Evolutionary conservation across 2,888 invertebrate genomes (phyloP), one percentile per base, ranked within the genome.

Genomic region (Drosophila colorata): DNA sequence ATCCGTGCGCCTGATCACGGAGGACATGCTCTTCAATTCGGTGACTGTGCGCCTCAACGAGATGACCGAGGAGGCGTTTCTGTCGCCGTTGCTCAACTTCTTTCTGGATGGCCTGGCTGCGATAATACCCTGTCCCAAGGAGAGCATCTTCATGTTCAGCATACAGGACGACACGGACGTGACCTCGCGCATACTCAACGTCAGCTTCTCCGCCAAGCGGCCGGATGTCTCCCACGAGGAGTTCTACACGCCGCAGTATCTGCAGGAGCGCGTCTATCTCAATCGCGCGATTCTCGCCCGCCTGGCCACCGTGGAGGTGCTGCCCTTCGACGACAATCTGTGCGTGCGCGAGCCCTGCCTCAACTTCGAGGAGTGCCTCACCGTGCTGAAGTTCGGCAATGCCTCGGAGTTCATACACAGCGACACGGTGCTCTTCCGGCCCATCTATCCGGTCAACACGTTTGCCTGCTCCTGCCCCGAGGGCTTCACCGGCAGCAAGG

Each of bases 251-350:
- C 97, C 98, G 0, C 97, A 98, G 83, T 97, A 96, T 90, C 93
- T 99, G 58, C 96, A 98, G 81, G 99, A 99, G 91, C 94, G 97
- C 20, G 97, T 99, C n/a, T 99, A 99, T 91, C 93, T 99, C 16
- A 98, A 98, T 89, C 94, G 98, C 33, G 95, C 96, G 0, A 96
- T 97, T 9, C 93, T 99, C 20, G 97, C 98, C 0, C 94, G 97
- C 65, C 93, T 98, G 4, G 97, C 98, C 4, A 97, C 97, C 0
- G 96, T 98, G 4, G 96, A 97, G 94, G 97, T 99, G 0, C 92
- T 98, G 8, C 98, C 99, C 0, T 99, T 99, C 91, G 98, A 98
- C 90, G 99, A 99, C 91, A 98, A 98, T 92, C 94, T 99, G 0
- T 99, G 99, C 92, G 97, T 98, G 0, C 95, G 97, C 55, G 99